These are phyloP conservation scores for Trachelus iudaicus DNA, from an alignment of 2,888 invertebrate species.

Conservation along the genomic window DNA sequence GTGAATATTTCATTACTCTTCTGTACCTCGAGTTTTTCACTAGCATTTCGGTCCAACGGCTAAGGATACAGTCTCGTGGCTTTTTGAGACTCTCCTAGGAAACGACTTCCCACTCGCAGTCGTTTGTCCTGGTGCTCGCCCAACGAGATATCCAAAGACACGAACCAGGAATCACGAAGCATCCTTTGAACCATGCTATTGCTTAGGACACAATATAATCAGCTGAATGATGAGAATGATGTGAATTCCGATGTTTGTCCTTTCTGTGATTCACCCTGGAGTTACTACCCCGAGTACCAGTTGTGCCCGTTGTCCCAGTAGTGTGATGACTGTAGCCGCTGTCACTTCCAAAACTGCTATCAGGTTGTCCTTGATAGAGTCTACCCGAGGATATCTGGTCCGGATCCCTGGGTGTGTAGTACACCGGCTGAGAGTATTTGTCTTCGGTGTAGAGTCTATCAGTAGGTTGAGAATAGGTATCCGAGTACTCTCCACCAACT, in stretches of 20 bases:
- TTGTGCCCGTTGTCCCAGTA: slow-evolving; percentile 67
- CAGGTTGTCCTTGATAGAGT: slow-evolving; percentile 58
- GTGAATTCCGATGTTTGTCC: slow-evolving; percentile 57
- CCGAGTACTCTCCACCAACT: slow-evolving; percentile 54
- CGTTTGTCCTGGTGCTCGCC: background rate
- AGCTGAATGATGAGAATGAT: slow-evolving; percentile 55
- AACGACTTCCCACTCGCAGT: background rate
- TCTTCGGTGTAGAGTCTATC: slow-evolving; percentile 55
- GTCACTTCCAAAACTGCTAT: slow-evolving; percentile 84
- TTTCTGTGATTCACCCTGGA: slow-evolving; percentile 54
- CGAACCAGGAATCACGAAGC: background rate
- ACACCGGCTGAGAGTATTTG: slow-evolving; percentile 58
- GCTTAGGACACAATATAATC: slow-evolving; percentile 56
- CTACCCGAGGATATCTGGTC: slow-evolving; percentile 50
- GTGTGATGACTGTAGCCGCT: slow-evolving; percentile 87
- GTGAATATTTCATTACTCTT: background rate
- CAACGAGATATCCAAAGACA: background rate
- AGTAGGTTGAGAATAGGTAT: slow-evolving; percentile 60
- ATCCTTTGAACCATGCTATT: background rate
- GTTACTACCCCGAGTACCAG: slow-evolving; percentile 48
- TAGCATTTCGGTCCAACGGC: background rate
- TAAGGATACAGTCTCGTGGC: background rate
- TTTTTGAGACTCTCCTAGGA: background rate
- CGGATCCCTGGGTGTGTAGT: slow-evolving; percentile 51
- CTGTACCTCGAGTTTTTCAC: background rate